A percentile compares a stretch with the other conserved stretches of the same genome.
These are phyloP conservation scores for Tragelaphus strepsiceros DNA, from an alignment of 2,113 vertebrate genomes.

Conservation along the genomic window DNA sequence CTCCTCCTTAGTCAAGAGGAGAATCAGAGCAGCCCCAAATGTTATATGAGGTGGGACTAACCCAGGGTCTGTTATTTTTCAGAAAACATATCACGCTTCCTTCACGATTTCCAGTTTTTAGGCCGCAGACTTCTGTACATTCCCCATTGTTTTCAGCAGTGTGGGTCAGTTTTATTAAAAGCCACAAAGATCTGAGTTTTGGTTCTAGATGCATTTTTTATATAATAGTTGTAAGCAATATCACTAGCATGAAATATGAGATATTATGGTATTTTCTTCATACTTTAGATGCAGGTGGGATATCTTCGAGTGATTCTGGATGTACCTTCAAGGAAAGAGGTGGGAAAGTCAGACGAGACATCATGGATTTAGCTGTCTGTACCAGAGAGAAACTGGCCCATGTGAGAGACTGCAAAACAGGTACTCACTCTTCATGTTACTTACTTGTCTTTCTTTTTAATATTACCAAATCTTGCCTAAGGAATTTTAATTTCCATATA, in stretches of 20 bases:
- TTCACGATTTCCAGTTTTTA: background rate
- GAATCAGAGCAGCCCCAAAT: background rate
- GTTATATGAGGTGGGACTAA: background rate
- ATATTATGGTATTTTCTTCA: background rate
- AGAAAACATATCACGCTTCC: background rate
- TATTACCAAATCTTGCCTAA: background rate
- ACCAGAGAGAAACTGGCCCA: slow-evolving; percentile 61
- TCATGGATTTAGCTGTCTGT: slow-evolving; percentile 55
- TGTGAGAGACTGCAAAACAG: slow-evolving; percentile 62
- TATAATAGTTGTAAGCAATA: background rate
- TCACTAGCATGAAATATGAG: background rate
- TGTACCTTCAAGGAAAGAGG: background rate
- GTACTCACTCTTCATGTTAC: background rate
- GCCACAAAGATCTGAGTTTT: background rate
- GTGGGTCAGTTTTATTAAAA: background rate
- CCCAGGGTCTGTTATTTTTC: background rate
- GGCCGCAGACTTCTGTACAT: background rate
- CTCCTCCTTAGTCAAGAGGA: background rate
- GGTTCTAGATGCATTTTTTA: background rate
- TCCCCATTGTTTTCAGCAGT: background rate
- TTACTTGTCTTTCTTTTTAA: background rate
- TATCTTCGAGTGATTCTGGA: slow-evolving; percentile 11
- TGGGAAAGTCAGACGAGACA: background rate
- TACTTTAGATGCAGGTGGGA: background rate
- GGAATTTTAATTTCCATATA: background rate